Base-by-base conservation (phyloP, 1,140 invertebrate species). In the Musca domestica region DNA sequence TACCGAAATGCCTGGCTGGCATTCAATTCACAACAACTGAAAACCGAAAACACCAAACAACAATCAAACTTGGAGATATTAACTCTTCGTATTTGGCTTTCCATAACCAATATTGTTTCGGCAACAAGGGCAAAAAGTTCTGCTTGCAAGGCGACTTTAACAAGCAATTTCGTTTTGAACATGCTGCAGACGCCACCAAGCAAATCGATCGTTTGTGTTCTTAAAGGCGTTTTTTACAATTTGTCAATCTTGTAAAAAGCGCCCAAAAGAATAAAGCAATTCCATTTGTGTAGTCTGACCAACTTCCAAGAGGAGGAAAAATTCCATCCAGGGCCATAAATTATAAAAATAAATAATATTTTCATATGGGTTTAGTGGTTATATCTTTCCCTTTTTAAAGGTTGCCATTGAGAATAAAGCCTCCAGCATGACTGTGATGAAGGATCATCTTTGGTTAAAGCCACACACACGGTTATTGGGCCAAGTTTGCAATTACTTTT, bases 221-320 rank as follows among this genome's bases (percentile, higher is more conserved):
- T 68, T 64, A 68, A 68, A 68, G 67, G 67, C 67, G 67, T 68
- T 68, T 56, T 68, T 68, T 65, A 68, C 67, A 68, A 68, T 68
- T 68, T 68, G 67, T 68, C 67, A 68, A 68, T 68, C 49, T 68
- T 68, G 63, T 65, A 54, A 65, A n/a, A 27, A 58, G 52, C 22
- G 27, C 15, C 41, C 66, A 61, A n/a, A 23, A 23, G 23, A 19
- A 34, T 10, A 51, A 51, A 51, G 20, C n/a, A 19, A 51, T 20
- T 22, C 17, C 48, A 19, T 15, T 41, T 41, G 6, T 41, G 10
- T 12, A 12, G 34, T 41, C 6, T 10, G 2, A 41, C 4, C 34
- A 41, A n/a, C n/a, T n/a, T n/a, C 27, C 27, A 30, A 30, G 27
- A 30, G 27, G 27, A 41, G 34, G 2, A 41, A 5, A 2, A 5